Evolutionary conservation across 1,140 invertebrate species (phyloP).

Genomic region (Meloidogyne floridensis): DNA sequence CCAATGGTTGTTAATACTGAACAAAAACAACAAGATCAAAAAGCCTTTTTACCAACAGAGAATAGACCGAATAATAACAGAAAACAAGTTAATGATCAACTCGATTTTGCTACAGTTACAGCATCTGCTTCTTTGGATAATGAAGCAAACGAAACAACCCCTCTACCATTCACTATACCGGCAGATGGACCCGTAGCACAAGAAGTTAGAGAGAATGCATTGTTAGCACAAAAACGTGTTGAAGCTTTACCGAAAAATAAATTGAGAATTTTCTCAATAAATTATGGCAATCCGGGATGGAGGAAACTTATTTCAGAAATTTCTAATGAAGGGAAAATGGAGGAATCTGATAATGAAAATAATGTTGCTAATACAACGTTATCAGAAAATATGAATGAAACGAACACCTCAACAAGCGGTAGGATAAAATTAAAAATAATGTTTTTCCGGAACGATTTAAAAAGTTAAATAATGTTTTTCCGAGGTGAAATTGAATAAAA

Average conservation of each 20-base stretch:
- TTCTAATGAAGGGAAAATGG: neutral
- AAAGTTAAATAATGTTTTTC: too few relatives aligned
- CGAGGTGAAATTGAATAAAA: neutral
- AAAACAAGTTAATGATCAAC: neutral
- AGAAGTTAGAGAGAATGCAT: constrained; percentile 6
- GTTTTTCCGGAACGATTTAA: too few relatives aligned
- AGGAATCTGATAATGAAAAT: neutral
- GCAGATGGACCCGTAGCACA: neutral
- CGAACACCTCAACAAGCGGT: neutral
- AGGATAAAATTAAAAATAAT: neutral
- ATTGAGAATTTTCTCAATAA: neutral
- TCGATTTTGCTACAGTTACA: neutral
- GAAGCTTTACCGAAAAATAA: neutral
- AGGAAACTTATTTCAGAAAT: neutral
- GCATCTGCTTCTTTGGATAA: neutral
- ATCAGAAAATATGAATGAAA: neutral
- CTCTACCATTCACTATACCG: neutral
- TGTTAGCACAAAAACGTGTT: neutral
- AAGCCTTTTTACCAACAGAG: neutral
- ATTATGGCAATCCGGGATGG: neutral
- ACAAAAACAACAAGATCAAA: neutral
- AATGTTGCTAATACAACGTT: neutral
- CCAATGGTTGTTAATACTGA: neutral
- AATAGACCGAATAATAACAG: too few relatives aligned
- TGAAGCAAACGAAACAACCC: neutral